Percentiles rank a stretch among this genome's conserved stretches.
phyloP scores from a whole-genome alignment of 2,113 vertebrate species.

The Amblyornis subalaris region DNA sequence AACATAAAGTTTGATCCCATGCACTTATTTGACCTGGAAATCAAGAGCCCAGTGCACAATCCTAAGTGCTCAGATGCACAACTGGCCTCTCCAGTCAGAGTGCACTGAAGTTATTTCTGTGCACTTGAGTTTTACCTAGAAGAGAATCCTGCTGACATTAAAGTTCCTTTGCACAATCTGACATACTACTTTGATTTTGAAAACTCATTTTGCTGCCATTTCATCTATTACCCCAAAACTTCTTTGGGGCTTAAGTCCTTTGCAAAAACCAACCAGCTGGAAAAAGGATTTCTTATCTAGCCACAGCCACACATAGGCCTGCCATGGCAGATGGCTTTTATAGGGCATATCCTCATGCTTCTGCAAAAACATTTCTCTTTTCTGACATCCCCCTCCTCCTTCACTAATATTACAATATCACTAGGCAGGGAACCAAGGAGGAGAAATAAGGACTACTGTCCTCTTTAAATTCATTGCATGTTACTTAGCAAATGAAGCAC shows the following conservation, averaged over 20 bases:
- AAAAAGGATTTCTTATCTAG: conserved; percentile 28
- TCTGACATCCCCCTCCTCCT: background rate
- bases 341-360: background rate
- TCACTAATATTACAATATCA: background rate
- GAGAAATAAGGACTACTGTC: background rate
- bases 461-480: background rate
- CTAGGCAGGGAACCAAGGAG: background rate
- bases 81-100: background rate
- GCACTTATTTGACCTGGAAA: background rate
- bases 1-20: background rate
- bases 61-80: background rate
- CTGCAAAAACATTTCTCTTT: background rate
- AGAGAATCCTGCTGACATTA: background rate
- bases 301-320: background rate
- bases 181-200: conserved; percentile 6
- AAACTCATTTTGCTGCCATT: conserved; percentile 35
- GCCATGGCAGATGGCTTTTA: background rate
- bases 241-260: conserved; percentile 14
- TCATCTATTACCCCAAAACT: conserved; percentile 23
- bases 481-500: background rate
- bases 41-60: background rate
- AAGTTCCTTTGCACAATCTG: conserved; percentile 26
- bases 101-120: background rate
- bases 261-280: background rate
- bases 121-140: background rate